These are phyloP conservation scores for Apteryx mantelli DNA, from an alignment of 2,113 vertebrate genomes.

Conservation along the genomic window DNA sequence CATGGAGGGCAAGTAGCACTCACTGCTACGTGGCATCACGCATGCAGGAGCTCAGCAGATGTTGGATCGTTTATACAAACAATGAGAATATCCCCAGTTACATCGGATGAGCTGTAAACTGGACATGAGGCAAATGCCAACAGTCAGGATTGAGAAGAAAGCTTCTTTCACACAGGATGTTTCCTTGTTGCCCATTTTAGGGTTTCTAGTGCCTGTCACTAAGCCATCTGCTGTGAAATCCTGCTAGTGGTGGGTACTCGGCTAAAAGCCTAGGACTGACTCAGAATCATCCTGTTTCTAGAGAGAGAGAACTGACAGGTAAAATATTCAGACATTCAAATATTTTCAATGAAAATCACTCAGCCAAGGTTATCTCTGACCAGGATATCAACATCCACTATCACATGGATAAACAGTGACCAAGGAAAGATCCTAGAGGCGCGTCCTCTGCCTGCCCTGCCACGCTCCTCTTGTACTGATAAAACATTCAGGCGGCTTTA, in stretches of 20 bases:
- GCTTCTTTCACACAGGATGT: background rate
- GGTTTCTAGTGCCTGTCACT: background rate
- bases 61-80: background rate
- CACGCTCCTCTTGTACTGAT: background rate
- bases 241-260: background rate
- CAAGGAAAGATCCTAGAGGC: background rate
- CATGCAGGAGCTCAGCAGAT: background rate
- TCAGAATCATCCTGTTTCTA: background rate
- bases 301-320: background rate
- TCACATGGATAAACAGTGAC: background rate
- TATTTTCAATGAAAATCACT: background rate
- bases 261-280: background rate
- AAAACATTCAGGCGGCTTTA: background rate
- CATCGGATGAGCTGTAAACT: background rate
- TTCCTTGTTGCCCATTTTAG: background rate
- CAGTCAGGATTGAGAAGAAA: background rate
- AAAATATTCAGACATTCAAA: background rate
- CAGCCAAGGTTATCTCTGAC: background rate
- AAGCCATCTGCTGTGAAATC: background rate
- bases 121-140: background rate
- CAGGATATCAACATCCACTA: background rate
- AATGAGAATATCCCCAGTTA: background rate
- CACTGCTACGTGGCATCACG: accelerated
- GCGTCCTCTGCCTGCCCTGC: background rate
- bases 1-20: background rate